Evolutionary conservation across 2,888 invertebrate genomes (phyloP).

Genomic region (Theretra japonica): DNA sequence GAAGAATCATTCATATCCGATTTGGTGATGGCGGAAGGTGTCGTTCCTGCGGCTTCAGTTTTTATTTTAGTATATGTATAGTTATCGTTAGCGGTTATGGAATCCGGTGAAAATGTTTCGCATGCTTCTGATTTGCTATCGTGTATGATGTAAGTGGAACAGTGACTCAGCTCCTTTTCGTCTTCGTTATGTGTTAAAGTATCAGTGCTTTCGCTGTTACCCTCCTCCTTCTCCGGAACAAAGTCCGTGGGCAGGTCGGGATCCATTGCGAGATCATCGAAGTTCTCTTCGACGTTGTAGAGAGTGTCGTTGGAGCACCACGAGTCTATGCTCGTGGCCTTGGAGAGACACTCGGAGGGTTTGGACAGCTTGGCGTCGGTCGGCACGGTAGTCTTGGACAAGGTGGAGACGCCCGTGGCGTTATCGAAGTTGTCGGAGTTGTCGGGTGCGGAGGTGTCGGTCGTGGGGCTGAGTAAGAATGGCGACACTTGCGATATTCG

Average conservation of each 20-base stretch:
- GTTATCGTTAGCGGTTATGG: slow-evolving; percentile 73
- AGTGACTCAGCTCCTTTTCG: slow-evolving; percentile 68
- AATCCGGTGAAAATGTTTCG: slow-evolving; percentile 76
- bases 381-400: slow-evolving; percentile 78
- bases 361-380: slow-evolving; percentile 80
- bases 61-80: slow-evolving; percentile 75
- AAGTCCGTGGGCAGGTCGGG: slow-evolving; percentile 62
- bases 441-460: slow-evolving; percentile 69
- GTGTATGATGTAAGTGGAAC: slow-evolving; percentile 75
- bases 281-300: slow-evolving; percentile 86
- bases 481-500: slow-evolving; percentile 77
- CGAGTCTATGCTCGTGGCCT: slow-evolving; percentile 86
- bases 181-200: slow-evolving; percentile 76
- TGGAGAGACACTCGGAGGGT: slow-evolving; percentile 76
- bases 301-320: slow-evolving; percentile 87
- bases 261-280: slow-evolving; percentile 77
- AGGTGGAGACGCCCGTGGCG: slow-evolving; percentile 73
- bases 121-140: slow-evolving; percentile 72
- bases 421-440: slow-evolving; percentile 65
- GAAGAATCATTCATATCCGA: slow-evolving; percentile 69
- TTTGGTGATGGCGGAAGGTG: slow-evolving; percentile 62
- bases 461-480: slow-evolving; percentile 73
- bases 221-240: slow-evolving; percentile 56
- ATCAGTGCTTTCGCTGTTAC: slow-evolving; percentile 71
- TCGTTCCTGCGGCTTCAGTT: slow-evolving; percentile 58